A percentile compares a stretch with the other conserved stretches of the same genome.
Evolutionary conservation across 2,797 vertebrate species (phyloP).

Genomic region (Chelonia mydas): DNA sequence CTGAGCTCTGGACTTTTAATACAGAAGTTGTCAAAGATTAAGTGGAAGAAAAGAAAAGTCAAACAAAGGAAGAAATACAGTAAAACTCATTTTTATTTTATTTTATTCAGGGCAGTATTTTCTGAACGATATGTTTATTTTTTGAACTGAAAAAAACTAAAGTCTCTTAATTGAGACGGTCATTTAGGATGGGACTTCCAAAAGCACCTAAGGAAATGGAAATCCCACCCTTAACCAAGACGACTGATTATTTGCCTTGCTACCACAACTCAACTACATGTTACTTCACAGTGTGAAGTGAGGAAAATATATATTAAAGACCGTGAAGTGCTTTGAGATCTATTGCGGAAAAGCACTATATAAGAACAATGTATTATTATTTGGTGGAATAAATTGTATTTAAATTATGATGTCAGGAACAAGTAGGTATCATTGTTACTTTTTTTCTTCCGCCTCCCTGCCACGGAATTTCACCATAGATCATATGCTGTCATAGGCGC

Average conservation of each 20-base stretch:
- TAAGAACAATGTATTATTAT: not conserved
- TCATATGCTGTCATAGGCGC: not conserved
- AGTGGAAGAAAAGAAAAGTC: constrained; percentile 26
- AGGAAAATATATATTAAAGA: not conserved
- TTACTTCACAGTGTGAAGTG: not conserved
- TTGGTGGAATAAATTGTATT: not conserved
- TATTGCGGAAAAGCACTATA: not conserved
- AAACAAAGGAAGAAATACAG: constrained; percentile 3
- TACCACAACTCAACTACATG: not conserved
- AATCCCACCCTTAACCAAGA: not conserved
- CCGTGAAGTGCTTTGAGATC: not conserved
- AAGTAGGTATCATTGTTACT: constrained; percentile 10
- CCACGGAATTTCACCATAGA: not conserved
- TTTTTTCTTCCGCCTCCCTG: not conserved
- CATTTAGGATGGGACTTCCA: constrained; percentile 33
- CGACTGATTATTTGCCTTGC: not conserved
- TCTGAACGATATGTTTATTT: not conserved
- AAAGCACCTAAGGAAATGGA: not conserved
- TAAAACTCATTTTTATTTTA: constrained; percentile 23
- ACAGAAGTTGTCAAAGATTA: constrained; percentile 53
- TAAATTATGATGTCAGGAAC: constrained; percentile 16
- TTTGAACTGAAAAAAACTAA: not conserved
- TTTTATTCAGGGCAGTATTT: constrained; percentile 14
- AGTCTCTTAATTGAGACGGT: not conserved
- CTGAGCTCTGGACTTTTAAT: constrained; percentile 48